Percentiles rank a stretch among this genome's conserved stretches.
These are phyloP conservation scores for Odontamblyopus rebecca DNA, from an alignment of 2,797 vertebrate genomes.

Conservation along the genomic window DNA sequence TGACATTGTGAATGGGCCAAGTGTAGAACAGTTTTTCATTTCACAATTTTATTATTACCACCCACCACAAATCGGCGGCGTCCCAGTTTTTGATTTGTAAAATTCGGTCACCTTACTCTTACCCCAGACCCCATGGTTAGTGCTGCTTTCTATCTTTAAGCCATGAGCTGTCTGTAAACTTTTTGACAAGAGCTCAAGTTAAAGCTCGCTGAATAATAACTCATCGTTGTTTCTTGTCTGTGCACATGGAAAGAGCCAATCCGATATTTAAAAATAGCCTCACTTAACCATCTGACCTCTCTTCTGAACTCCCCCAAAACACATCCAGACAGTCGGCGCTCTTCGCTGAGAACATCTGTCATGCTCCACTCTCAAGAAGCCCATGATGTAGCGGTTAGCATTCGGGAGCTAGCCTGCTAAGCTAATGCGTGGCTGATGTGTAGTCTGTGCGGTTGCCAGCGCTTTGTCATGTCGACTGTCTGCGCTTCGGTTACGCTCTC, in stretches of 20 bases:
- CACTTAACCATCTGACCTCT: constrained; percentile 26
- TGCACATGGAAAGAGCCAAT: not conserved
- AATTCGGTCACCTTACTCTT: no score
- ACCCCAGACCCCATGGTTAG: no score
- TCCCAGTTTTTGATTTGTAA: no score
- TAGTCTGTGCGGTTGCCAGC: constrained; percentile 78
- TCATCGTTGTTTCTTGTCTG: not conserved
- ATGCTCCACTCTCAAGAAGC: constrained; percentile 16
- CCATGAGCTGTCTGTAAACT: no score
- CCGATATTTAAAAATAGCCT: not conserved
- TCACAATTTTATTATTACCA: no score
- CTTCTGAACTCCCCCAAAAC: not conserved
- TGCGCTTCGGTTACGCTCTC: constrained; percentile 71
- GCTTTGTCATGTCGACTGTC: constrained; percentile 80
- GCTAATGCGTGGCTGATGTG: constrained; percentile 78
- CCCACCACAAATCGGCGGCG: no score
- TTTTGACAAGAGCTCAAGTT: no score
- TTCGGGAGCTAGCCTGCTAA: constrained; percentile 60
- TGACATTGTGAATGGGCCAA: no score
- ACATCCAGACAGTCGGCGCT: constrained; percentile 15
- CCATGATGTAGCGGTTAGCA: constrained; percentile 27
- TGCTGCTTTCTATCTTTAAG: no score
- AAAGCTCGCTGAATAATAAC: no score
- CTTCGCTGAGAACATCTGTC: constrained; percentile 28
- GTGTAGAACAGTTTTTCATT: no score